Conservation (phyloP, 1,140 invertebrate species). For the Phthorimaea operculella region DNA sequence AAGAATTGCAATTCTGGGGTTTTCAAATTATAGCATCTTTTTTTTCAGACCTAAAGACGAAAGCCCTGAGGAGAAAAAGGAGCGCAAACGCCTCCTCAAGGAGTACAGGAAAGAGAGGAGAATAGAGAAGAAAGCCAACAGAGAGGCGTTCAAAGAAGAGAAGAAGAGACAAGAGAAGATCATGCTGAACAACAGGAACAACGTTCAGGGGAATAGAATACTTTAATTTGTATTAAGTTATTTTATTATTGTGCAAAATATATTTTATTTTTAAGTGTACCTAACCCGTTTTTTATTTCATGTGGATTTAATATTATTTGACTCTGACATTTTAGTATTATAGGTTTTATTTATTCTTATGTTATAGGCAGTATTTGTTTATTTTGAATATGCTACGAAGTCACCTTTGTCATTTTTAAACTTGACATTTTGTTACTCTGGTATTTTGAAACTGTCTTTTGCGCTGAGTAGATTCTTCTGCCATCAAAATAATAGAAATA, state of each 20-base stretch:
- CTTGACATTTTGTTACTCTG: too few species aligned
- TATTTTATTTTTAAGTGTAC: neutral
- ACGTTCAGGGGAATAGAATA: slow-evolving; percentile 78
- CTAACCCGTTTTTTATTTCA: too few species aligned
- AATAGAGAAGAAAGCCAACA: slow-evolving; percentile 88
- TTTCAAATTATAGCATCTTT: slow-evolving; percentile 1
- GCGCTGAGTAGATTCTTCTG: too few species aligned
- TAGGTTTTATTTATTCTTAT: too few species aligned
- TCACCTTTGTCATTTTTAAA: too few species aligned
- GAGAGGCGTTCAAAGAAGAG: slow-evolving; percentile 88
- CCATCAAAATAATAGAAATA: neutral
- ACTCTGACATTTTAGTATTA: slow-evolving; percentile 5
- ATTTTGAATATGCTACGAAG: too few species aligned
- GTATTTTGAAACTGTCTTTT: slow-evolving; percentile 4
- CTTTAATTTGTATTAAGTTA: slow-evolving; percentile 46
- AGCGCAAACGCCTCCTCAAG: slow-evolving; percentile 85
- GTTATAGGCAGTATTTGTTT: too few species aligned
- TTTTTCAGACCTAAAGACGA: slow-evolving; percentile 80
- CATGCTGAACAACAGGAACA: slow-evolving; percentile 77
- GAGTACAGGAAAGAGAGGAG: slow-evolving; percentile 86
- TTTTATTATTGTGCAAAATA: too few species aligned
- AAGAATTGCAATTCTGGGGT: too few species aligned
- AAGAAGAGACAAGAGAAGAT: slow-evolving; percentile 85
- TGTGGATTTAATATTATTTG: too few species aligned
- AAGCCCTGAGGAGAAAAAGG: slow-evolving; percentile 81